phyloP scores from a whole-genome alignment of 2,888 invertebrate genomes.

The Stratiomys singularior region DNA sequence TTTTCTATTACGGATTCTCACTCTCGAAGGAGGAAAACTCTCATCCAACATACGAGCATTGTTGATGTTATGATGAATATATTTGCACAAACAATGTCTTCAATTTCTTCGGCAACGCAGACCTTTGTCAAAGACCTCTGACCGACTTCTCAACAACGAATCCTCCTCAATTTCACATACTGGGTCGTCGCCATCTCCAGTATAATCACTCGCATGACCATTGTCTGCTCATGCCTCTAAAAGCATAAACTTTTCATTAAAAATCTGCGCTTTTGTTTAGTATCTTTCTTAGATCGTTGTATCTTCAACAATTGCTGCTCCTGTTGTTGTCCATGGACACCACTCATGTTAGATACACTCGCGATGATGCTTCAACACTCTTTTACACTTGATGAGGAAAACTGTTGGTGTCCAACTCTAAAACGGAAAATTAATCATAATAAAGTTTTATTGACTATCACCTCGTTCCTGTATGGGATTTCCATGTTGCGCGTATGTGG shows the following conservation, averaged over 20 bases:
- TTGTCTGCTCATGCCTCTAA: too few relatives aligned
- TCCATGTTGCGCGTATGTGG: too few relatives aligned
- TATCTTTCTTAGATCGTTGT: too few relatives aligned
- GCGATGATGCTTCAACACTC: neutral
- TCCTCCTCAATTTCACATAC: neutral
- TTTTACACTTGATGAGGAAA: constrained; percentile 34
- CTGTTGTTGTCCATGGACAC: too few relatives aligned
- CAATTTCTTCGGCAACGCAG: neutral
- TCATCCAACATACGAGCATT: neutral
- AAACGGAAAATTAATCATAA: constrained; percentile 40
- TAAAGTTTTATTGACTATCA: constrained; percentile 41
- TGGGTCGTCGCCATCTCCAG: neutral
- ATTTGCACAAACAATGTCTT: too few relatives aligned
- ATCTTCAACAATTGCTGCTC: too few relatives aligned
- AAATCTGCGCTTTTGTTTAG: neutral
- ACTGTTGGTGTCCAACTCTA: neutral
- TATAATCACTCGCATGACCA: neutral
- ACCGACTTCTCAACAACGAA: constrained; percentile 19
- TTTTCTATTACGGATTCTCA: constrained; percentile 1
- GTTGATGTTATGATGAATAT: too few relatives aligned
- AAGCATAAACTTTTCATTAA: neutral
- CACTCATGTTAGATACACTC: too few relatives aligned
- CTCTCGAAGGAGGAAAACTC: neutral
- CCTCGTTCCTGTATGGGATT: constrained; percentile 23
- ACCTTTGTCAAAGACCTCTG: constrained; percentile 16